Conservation (phyloP, 2,113 vertebrate species). For the Trematomus loennbergii region DNA sequence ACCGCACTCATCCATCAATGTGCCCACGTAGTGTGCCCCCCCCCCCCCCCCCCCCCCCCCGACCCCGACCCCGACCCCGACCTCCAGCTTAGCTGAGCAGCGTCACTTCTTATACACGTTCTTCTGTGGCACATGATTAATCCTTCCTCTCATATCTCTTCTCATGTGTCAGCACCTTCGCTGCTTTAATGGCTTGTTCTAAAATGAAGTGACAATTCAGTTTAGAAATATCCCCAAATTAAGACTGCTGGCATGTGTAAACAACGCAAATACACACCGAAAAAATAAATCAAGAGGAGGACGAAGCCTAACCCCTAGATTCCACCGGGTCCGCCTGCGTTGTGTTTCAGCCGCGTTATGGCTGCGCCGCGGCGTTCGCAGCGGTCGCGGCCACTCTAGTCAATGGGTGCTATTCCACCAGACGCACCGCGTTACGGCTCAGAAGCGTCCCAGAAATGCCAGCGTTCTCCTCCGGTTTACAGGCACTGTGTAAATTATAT, state of each 20-base stretch:
- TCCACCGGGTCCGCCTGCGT: neutral
- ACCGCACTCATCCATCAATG: slow-evolving; percentile 60
- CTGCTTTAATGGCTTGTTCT: slow-evolving; percentile 77
- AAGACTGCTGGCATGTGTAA: slow-evolving; percentile 76
- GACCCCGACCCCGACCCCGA: no score
- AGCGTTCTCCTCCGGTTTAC: no score
- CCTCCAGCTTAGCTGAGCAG: slow-evolving; percentile 57
- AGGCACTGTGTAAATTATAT: no score
- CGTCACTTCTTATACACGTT: slow-evolving; percentile 56
- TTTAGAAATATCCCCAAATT: slow-evolving; percentile 78
- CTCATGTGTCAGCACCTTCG: slow-evolving; percentile 71
- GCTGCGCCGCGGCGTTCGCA: no score
- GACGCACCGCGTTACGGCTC: no score
- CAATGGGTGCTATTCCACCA: no score
- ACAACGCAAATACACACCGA: slow-evolving; percentile 66
- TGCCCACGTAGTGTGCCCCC: slow-evolving; percentile 19
- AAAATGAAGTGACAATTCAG: slow-evolving; percentile 75
- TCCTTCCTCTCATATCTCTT: slow-evolving; percentile 73
- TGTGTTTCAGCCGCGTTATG: no score
- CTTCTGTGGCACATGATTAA: slow-evolving; percentile 70
- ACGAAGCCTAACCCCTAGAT: slow-evolving; percentile 30
- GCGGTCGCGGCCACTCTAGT: neutral
- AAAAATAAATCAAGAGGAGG: slow-evolving; percentile 58
- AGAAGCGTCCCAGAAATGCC: no score
- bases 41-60: no score